Evolutionary conservation across 2,888 invertebrate species (phyloP).

Genomic region (Rhagonycha fulva): DNA sequence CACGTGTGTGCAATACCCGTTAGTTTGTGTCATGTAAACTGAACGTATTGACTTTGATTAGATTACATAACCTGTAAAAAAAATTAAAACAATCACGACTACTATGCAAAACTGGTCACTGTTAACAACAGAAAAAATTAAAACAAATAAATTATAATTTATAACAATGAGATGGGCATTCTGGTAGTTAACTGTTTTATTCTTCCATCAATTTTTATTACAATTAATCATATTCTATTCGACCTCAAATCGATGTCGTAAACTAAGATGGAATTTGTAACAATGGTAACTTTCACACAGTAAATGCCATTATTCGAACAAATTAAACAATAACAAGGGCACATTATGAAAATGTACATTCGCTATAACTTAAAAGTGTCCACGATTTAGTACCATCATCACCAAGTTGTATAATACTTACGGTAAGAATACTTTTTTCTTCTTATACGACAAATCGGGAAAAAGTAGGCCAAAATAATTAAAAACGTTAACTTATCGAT

Average conservation of each 20-base stretch:
- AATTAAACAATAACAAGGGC: neutral
- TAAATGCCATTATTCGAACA: neutral
- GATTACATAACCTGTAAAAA: conserved; percentile 5
- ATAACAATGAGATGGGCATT: neutral
- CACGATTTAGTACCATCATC: neutral
- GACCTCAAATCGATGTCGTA: neutral
- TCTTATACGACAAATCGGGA: neutral
- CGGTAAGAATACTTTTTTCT: neutral
- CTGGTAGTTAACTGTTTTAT: neutral
- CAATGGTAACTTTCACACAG: neutral
- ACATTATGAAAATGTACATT: neutral
- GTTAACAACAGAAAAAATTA: neutral
- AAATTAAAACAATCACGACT: neutral
- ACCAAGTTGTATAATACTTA: neutral
- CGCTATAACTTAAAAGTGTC: neutral
- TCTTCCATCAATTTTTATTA: neutral
- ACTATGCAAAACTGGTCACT: neutral
- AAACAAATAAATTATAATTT: neutral
- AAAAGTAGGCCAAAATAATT: neutral
- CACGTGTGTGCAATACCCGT: conserved; percentile 21
- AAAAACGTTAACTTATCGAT: neutral
- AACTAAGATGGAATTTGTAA: neutral
- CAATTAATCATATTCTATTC: neutral
- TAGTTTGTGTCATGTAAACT: conserved; percentile 21
- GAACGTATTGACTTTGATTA: conserved; percentile 24